Evolutionary conservation across 2,888 invertebrate species (phyloP).

Genomic region (Laspeyria flexula): DNA sequence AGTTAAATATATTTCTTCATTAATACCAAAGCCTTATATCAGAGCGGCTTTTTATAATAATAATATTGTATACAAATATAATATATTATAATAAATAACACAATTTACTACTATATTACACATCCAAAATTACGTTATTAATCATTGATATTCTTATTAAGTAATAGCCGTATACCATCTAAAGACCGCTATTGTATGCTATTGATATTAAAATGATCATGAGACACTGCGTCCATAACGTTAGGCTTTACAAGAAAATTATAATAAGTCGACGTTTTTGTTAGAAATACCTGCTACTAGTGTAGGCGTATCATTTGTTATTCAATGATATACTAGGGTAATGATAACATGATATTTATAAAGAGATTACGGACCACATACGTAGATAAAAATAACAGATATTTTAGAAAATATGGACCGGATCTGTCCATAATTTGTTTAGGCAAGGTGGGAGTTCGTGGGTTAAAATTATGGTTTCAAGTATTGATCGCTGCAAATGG

Average conservation of each 20-base stretch:
- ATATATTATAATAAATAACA: constrained; percentile 1
- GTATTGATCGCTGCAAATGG: constrained; percentile 29
- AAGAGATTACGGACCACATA: constrained; percentile 56
- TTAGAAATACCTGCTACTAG: constrained; percentile 30
- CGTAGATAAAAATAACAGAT: constrained; percentile 37
- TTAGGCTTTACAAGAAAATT: constrained; percentile 65
- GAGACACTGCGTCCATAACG: constrained; percentile 43
- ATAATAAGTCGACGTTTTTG: constrained; percentile 61
- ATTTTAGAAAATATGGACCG: constrained; percentile 34
- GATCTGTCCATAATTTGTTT: constrained; percentile 39
- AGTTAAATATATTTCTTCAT: no score
- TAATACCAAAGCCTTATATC: no score
- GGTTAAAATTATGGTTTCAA: constrained; percentile 36
- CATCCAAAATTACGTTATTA: constrained; percentile 16
- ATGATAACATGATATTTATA: constrained; percentile 48
- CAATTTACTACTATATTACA: background rate
- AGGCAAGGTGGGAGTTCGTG: constrained; percentile 42
- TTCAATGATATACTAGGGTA: constrained; percentile 43
- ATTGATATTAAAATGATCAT: constrained; percentile 32
- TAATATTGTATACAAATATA: no score
- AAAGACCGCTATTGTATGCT: constrained; percentile 28
- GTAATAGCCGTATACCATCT: constrained; percentile 36
- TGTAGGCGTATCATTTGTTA: constrained; percentile 42
- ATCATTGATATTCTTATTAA: constrained; percentile 37
- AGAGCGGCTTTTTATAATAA: no score